Evolutionary conservation across 2,888 invertebrate genomes (phyloP), one percentile per base, ranked within the genome.

Genomic region (Napeogenes inachia): DNA sequence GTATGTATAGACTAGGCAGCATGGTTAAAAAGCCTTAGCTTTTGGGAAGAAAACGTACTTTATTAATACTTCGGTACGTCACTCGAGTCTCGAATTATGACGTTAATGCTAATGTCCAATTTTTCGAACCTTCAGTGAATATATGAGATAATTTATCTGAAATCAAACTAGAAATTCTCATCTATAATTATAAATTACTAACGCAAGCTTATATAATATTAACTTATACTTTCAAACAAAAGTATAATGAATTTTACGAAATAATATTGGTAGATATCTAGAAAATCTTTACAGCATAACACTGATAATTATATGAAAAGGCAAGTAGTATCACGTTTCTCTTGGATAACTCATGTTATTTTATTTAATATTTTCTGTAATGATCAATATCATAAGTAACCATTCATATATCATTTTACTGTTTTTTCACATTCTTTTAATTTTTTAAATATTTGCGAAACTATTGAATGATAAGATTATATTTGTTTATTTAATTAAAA

Each of bases 41-140:
- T 42, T 42, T 42, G 8, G 1, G 10, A 42, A 42, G 10, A 42
- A 42, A 42, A 42, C 0, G 0, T 10, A 10, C 45, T 45, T 21
- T 13, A 8, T 47, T 10, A 21, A 21, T 35, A 12, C 21, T 21
- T 21, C 21, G 21, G 21, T 21, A 30, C 30, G 50, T 50, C 50
- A 50, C 50, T 30, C 8, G 2, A 50, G 2, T 50, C 50, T 30
- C 8, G 2, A 50, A 8, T 50, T 30, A 12, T 50, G 50, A 50
- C 50, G 30, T 50, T 50, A 50, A 50, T 6, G 21, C 50, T 50
- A 50, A 50, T 50, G 30, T 50, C 50, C 50, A 50, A 50, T 53
- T 57, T 50, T 50, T 50, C 30, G 50, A 50, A 50, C 50, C 50
- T 50, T 50, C 30, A 30, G 30, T 8, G 30, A 50, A 21, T 50